Base-by-base conservation (phyloP, 2,888 invertebrate genomes). In the Lysandra coridon region DNA sequence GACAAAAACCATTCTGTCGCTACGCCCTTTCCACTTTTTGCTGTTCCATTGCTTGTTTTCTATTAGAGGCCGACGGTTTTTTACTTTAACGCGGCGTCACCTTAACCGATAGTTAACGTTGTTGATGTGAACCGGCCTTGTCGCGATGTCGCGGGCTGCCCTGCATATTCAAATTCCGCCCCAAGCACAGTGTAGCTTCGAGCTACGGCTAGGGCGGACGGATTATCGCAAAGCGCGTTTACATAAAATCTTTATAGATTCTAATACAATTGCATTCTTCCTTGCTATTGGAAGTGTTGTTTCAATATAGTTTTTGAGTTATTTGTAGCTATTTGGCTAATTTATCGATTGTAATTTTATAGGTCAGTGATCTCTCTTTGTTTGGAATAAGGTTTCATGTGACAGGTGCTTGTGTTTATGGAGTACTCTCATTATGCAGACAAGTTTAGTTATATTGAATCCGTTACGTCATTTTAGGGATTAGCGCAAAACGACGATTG, bases 281-380 rank as follows among this genome's bases (percentile, higher is more conserved):
- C 3, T 69, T 33, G 33, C 33, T 37, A 17, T 5, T 1, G 17
- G 14, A 33, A 37, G 17, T 33, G 12, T 69, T 5, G 17, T 69
- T 69, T 12, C 4, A 69, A 14, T 37, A 4, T 69, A 37, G 69
- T 69, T 14, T 4, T 69, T 33, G 64, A 30, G 23, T 62, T 14
- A 23, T 64, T 69, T 10, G 33, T 14, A 6, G 4, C 23, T 69
- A 33, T 69, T 69, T 37, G 33, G 4, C 1, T 40, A 73, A 33
- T 33, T 23, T 6, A 33, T 76, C 57, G 73, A 74, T 79, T 40
- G 73, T 30, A 33, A 23, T 69, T 69, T 78, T 78, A 30, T 80
- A 80, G 79, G 80, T 80, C 78, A 79, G 80, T 81, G 76, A 80
- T 74, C 78, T 77, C 33, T 44, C 73, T 78, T 78, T 79, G 73